phyloP scores from a whole-genome alignment of 2,797 vertebrate genomes.

The Clarias fuscus region DNA sequence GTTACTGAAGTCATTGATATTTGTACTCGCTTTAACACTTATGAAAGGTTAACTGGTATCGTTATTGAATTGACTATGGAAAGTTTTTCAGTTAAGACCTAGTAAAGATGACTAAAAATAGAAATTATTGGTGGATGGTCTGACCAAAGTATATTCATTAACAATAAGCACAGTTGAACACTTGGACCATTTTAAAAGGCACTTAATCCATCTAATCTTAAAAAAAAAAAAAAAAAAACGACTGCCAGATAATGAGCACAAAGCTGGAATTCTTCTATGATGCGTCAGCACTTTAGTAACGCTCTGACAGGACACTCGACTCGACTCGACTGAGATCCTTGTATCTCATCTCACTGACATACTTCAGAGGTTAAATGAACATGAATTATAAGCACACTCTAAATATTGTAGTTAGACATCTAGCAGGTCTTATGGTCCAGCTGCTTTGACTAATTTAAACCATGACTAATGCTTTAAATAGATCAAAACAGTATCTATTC shows the following conservation, averaged over 20 bases:
- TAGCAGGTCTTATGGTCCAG: neutral
- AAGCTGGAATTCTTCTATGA: neutral
- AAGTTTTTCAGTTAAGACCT: neutral
- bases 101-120: neutral
- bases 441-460: neutral
- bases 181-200: slow-evolving; percentile 7
- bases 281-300: neutral
- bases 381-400: neutral
- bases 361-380: neutral
- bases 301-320: neutral
- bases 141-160: neutral
- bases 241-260: neutral
- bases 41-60: neutral
- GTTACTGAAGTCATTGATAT: neutral
- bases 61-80: neutral
- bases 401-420: neutral
- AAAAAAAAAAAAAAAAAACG: neutral
- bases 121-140: neutral
- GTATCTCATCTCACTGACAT: neutral
- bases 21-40: neutral
- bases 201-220: neutral
- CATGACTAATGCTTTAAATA: neutral
- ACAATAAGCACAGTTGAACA: neutral
- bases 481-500: neutral
- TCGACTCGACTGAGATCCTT: neutral